Conservation (phyloP, 2,113 vertebrate species). For the Pteropus alecto region DNA sequence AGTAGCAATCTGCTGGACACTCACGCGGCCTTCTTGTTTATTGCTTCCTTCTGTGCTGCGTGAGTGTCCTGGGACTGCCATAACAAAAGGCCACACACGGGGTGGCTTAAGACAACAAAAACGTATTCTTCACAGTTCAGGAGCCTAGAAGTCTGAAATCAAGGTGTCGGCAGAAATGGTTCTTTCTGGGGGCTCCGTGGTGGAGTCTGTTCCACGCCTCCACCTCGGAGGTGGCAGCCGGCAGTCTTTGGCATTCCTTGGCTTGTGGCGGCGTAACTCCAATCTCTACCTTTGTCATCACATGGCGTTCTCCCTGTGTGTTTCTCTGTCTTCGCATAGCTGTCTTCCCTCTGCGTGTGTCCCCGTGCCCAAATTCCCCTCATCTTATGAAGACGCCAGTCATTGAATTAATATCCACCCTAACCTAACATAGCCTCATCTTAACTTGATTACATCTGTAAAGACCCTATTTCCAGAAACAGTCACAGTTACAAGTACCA, state of each 20-base stretch:
- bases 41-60: neutral
- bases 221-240: fast-evolving
- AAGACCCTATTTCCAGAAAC: neutral
- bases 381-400: neutral
- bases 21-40: neutral
- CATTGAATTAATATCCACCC: neutral
- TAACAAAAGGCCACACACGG: neutral
- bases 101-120: neutral
- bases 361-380: neutral
- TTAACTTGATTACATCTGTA: neutral
- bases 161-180: neutral
- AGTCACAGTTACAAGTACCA: neutral
- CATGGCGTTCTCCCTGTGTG: fast-evolving
- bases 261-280: fast-evolving
- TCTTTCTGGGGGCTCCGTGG: neutral
- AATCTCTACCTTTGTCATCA: fast-evolving
- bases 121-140: neutral
- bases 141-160: neutral
- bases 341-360: neutral
- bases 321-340: neutral
- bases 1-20: neutral
- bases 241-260: fast-evolving
- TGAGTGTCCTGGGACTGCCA: neutral
- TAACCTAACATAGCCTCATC: too few relatives aligned
- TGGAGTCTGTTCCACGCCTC: fast-evolving